Base-by-base conservation (phyloP, 2,888 invertebrate genomes). In the Caradrina kadenii region DNA sequence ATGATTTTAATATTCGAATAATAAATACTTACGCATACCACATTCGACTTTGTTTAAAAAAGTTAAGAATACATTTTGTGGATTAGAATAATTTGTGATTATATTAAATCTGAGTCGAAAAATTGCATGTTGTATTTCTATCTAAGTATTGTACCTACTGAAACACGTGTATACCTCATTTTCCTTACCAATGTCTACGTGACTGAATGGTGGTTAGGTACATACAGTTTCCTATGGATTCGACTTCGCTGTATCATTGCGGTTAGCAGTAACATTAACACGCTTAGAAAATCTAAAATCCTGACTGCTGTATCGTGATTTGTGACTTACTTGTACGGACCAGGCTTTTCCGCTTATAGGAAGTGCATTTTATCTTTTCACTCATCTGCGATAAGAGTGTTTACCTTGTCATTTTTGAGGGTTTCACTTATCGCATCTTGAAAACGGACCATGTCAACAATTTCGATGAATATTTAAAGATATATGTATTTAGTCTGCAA, bases 151-250 rank as follows among this genome's bases (percentile, higher is more conserved):
- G 26, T 63, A 19, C n/a, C n/a, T n/a, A n/a, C 10, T 39, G 26
- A 67, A 68, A 59, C 48, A 49, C 58, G 45, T 69, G 52, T 69
- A 22, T 58, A 48, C 22, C 55, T 76, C 39, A 22, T 78, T 81
- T 83, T 73, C 75, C 79, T 80, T 54, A 48, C 50, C n/a, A 58
- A 50, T 56, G 63, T 4, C 66, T 78, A 80, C 78, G 72, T 83
- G 78, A 77, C 78, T 75, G 31, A 58, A 63, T 63, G 15, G 42
- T 67, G 58, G 50, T 55, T 73, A 45, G 45, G 56, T 73, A 72
- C 59, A 54, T 67, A 74, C 54, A 49, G 49, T 76, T 75, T 70
- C 42, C 65, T 59, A 54, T 69, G 71, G 65, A 74, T 75, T 58
- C 45, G 50, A 63, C 55, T 65, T 60, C 39, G 42, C 54, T 59